phyloP scores from a whole-genome alignment of 92 coral and sea anemone species.

The Heteractis magnifica region DNA sequence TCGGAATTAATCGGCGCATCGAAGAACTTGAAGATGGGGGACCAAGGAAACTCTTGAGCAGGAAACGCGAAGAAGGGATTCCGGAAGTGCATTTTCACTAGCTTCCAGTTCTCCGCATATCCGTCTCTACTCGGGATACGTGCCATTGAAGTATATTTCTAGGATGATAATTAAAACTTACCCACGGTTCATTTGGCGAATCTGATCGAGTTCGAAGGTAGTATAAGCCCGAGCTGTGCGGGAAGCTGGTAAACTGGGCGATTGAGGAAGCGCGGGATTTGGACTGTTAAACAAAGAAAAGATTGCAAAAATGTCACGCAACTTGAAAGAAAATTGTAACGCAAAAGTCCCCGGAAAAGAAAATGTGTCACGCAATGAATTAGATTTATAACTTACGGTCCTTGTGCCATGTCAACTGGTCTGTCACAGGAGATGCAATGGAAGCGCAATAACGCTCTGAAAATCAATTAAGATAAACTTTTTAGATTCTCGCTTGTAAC shows the following conservation, averaged over 20 bases:
- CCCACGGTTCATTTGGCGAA: constrained; percentile 95
- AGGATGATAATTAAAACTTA: constrained; percentile 22
- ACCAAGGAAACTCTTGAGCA: too few species aligned
- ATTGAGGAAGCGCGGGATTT: constrained; percentile 85
- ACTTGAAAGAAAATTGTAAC: background rate
- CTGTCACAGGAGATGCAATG: constrained; percentile 98
- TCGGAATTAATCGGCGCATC: too few species aligned
- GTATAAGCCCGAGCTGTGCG: constrained; percentile 94
- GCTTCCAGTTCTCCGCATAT: too few species aligned
- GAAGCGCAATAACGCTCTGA: constrained; percentile 84
- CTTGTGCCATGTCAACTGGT: constrained; percentile 92
- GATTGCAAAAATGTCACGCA: background rate
- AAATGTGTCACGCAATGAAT: background rate
- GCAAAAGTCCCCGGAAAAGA: too few species aligned
- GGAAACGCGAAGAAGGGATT: too few species aligned
- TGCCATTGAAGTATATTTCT: too few species aligned
- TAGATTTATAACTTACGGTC: constrained; percentile 65
- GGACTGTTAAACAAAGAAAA: constrained; percentile 45
- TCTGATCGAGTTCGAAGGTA: constrained; percentile 87
- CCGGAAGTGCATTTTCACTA: too few species aligned
- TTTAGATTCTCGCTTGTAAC: too few species aligned
- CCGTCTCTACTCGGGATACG: too few species aligned
- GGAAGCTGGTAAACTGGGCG: constrained; percentile 81
- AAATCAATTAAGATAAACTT: background rate
- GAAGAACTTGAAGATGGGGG: too few species aligned